Percentiles rank a stretch among this genome's conserved stretches.
Conservation (phyloP, 2,113 vertebrate species). For the Bubo scandiacus region DNA sequence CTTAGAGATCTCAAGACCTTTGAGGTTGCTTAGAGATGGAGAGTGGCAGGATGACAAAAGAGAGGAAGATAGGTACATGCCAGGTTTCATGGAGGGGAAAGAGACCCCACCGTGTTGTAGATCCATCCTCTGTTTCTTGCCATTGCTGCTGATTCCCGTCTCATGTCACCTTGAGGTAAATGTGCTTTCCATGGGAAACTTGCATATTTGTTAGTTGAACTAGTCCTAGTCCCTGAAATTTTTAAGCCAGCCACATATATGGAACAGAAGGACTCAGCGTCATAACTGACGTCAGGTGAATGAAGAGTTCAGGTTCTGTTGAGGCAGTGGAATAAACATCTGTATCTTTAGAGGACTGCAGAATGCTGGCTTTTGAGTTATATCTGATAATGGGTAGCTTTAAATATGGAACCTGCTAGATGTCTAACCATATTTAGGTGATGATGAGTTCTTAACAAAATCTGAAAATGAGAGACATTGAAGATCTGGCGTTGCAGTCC, state of each 20-base stretch:
- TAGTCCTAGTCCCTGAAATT: background rate
- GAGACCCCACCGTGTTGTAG: background rate
- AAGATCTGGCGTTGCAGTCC: background rate
- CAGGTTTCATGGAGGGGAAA: background rate
- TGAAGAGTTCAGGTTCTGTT: background rate
- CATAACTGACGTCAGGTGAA: background rate
- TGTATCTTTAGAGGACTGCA: background rate
- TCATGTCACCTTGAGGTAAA: background rate
- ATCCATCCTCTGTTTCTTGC: background rate
- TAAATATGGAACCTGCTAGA: conserved; percentile 1
- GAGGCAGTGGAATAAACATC: background rate
- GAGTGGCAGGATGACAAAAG: background rate
- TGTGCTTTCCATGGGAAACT: background rate
- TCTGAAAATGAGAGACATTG: background rate
- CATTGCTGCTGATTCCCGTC: background rate
- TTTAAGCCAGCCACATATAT: background rate
- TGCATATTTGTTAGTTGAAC: background rate
- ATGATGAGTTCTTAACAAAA: background rate
- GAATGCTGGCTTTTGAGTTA: background rate
- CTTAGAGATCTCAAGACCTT: background rate
- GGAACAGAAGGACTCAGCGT: background rate
- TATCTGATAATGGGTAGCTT: conserved; percentile 2
- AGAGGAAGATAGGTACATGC: background rate
- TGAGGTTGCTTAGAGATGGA: background rate
- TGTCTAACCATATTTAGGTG: background rate